Evolutionary conservation across 1,140 invertebrate species (phyloP).

Genomic region (Archegozetes longisetosus): DNA sequence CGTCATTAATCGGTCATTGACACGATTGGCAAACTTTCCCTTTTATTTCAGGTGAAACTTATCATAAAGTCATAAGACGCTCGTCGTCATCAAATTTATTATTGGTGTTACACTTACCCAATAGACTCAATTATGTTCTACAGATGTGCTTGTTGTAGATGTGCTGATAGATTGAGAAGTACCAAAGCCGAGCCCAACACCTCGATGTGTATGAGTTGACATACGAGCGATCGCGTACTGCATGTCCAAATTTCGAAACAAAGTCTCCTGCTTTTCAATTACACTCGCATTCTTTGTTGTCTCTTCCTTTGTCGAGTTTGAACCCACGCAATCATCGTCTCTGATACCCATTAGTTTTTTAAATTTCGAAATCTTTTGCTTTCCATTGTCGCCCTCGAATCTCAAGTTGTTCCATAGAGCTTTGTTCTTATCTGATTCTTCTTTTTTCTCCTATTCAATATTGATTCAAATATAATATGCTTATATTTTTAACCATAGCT

Average conservation of each 20-base stretch:
- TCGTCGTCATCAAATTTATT: background rate
- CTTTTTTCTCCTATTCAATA: no score
- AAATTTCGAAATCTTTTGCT: conserved; percentile 82
- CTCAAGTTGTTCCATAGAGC: conserved; percentile 61
- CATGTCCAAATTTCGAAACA: conserved; percentile 77
- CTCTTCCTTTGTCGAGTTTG: background rate
- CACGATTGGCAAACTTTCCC: background rate
- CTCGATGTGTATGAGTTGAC: conserved; percentile 80
- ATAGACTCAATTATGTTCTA: no score
- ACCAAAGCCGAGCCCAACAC: conserved; percentile 62
- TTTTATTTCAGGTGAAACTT: background rate
- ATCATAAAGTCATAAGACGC: background rate
- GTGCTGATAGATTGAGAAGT: background rate
- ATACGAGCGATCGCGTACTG: conserved; percentile 86
- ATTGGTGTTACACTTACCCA: no score
- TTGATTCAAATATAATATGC: no score
- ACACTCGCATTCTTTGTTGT: conserved; percentile 7
- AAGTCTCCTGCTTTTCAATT: conserved; percentile 69
- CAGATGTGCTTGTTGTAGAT: background rate
- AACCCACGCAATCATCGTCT: conserved; percentile 28
- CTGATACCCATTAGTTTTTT: conserved; percentile 89
- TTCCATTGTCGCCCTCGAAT: conserved; percentile 73
- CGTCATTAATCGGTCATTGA: background rate
- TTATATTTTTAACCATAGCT: no score
- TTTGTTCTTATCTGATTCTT: no score